phyloP scores from a whole-genome alignment of 2,113 vertebrate species.

The Tinamus guttatus region DNA sequence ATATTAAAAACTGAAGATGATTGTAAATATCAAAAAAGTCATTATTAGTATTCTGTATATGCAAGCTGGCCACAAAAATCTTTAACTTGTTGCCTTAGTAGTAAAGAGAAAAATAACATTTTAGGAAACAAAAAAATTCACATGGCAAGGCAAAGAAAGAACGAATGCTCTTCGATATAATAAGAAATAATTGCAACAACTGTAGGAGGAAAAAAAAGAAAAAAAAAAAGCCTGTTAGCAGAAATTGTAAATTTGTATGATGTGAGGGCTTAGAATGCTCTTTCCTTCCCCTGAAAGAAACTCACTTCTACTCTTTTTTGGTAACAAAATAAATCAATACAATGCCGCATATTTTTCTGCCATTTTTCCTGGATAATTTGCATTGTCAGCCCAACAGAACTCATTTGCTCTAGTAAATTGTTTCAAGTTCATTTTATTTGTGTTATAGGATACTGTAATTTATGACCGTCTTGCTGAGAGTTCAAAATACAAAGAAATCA shows the following conservation, averaged over 20 bases:
- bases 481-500: constrained; percentile 98
- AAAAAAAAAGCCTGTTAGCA: neutral
- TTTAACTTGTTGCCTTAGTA: neutral
- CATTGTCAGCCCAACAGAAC: neutral
- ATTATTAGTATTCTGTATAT: neutral
- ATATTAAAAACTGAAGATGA: neutral
- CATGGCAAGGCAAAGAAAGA: neutral
- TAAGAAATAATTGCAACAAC: neutral
- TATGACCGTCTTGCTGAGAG: constrained; percentile 96
- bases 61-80: neutral
- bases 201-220: neutral
- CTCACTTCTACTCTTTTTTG: neutral
- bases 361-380: neutral
- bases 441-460: constrained; percentile 93
- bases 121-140: neutral
- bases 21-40: neutral
- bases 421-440: constrained; percentile 34
- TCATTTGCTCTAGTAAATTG: neutral
- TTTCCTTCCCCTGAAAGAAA: neutral
- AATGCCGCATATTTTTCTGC: neutral
- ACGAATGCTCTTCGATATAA: neutral
- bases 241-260: neutral
- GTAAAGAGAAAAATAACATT: neutral
- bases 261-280: neutral
- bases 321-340: neutral